Conservation (phyloP, 2,113 vertebrate genomes). For the Euleptes europaea region DNA sequence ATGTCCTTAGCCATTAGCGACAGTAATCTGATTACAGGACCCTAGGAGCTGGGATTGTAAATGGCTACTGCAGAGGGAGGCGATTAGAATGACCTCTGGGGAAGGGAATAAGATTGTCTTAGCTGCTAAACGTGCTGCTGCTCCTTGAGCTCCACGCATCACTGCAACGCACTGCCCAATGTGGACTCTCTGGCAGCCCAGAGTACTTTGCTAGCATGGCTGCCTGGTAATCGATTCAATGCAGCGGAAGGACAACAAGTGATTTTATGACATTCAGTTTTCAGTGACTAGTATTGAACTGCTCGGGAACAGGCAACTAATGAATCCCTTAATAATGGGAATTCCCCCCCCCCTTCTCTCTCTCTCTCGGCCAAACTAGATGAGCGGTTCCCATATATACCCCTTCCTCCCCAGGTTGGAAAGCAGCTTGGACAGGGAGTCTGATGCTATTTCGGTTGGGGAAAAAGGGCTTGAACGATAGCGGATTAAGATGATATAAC, state of each 20-base stretch:
- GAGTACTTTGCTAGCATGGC: constrained; percentile 1
- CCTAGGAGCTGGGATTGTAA: not conserved
- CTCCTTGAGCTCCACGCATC: not conserved
- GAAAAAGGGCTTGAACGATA: too few relatives aligned
- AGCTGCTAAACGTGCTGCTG: not conserved
- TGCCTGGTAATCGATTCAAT: not conserved
- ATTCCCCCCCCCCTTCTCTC: too few relatives aligned
- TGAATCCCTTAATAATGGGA: not conserved
- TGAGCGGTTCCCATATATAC: too few relatives aligned
- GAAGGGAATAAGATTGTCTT: not conserved
- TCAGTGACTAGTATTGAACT: not conserved
- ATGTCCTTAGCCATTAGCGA: not conserved
- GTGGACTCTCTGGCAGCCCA: not conserved
- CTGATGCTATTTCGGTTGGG: too few relatives aligned
- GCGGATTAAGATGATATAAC: too few relatives aligned
- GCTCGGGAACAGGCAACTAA: not conserved
- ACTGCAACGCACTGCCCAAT: not conserved
- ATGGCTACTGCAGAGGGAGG: not conserved
- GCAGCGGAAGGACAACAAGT: not conserved
- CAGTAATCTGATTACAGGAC: constrained; percentile 19
- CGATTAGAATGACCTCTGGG: not conserved
- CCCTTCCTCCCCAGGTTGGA: too few relatives aligned
- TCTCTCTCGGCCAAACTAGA: not conserved
- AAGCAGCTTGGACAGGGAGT: too few relatives aligned
- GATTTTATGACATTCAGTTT: constrained; percentile 6